Base-by-base conservation (phyloP, 2,888 invertebrate species). In the Deilephila porcellus region DNA sequence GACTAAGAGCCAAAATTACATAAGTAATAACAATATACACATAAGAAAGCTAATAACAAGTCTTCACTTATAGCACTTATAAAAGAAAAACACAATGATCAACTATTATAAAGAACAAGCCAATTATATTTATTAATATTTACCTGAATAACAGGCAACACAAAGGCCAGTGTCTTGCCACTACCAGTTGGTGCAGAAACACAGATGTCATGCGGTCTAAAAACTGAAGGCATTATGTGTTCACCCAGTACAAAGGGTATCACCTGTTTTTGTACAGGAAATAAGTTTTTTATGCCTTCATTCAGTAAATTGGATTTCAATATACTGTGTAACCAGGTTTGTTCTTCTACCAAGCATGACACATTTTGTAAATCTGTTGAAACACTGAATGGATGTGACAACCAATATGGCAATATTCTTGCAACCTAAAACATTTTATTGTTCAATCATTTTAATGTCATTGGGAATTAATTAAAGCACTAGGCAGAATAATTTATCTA, bases 101-200 rank as follows among this genome's bases (percentile, higher is more conserved):
- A 59, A 4, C 11, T 20, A 25, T 29, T 14, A 45, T 3, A 2
- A 45, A 45, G 1, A 45, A 11, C 3, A 2, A 11, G 11, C 11
- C 3, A 19, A 34, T 34, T 34, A 64, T 29, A 53, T 45, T 45
- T 45, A 11, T 45, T 11, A 45, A 52, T 32, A 60, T 4, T 78
- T 88, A 97, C 95, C 93, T 98, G 98, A 59, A 99, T 93, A 70
- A 99, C 96, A 8, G 99, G 99, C 76, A 99, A 91, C 70, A 98
- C 98, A 96, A 98, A 99, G 4, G 99, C 97, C 74, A 99, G 91
- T 1, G 99, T 99, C 95, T 99, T 99, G 29, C 99, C 99, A 94
- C 99, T 99, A 25, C 99, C 99, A 2, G 99, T 99, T 0, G 99
- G 99, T 25, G 99, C 99, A 62, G 98, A 99, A 45, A 99, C 98